Conservation (phyloP, 2,888 invertebrate genomes). For the Silvanus unidentatus region DNA sequence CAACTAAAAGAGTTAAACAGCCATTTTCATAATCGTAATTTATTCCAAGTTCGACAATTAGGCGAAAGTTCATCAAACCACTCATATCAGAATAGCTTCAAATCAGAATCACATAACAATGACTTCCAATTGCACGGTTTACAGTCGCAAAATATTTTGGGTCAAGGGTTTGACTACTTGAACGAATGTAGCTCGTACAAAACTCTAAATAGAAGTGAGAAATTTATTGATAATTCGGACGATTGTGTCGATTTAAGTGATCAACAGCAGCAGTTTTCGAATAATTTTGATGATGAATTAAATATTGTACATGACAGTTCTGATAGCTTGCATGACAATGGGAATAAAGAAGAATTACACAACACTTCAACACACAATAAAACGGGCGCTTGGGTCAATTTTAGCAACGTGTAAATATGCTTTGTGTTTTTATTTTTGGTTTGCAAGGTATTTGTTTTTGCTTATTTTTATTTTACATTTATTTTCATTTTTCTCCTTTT, state of each 20-base stretch:
- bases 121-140: too few species aligned
- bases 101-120: too few species aligned
- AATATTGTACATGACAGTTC: slow-evolving; percentile 19
- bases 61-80: too few species aligned
- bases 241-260: background rate
- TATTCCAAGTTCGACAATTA: too few species aligned
- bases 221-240: background rate
- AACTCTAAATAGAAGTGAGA: background rate
- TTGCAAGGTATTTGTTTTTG: slow-evolving; percentile 9
- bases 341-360: slow-evolving; percentile 20
- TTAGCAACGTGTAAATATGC: slow-evolving; percentile 48
- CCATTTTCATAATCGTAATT: background rate
- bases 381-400: slow-evolving; percentile 46
- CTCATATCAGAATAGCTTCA: too few species aligned
- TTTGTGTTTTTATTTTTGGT: slow-evolving; percentile 35
- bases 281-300: slow-evolving; percentile 25
- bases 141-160: too few species aligned
- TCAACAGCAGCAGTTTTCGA: slow-evolving; percentile 20
- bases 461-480: slow-evolving; percentile 2
- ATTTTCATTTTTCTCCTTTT: slow-evolving; percentile 1
- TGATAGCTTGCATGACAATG: slow-evolving; percentile 20
- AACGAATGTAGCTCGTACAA: background rate
- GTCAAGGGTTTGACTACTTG: too few species aligned
- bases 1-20: slow-evolving; percentile 22
- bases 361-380: slow-evolving; percentile 20